Evolutionary conservation across 2,888 invertebrate genomes (phyloP), one percentile per base, ranked within the genome.

Genomic region (Oligia fasciuncula): DNA sequence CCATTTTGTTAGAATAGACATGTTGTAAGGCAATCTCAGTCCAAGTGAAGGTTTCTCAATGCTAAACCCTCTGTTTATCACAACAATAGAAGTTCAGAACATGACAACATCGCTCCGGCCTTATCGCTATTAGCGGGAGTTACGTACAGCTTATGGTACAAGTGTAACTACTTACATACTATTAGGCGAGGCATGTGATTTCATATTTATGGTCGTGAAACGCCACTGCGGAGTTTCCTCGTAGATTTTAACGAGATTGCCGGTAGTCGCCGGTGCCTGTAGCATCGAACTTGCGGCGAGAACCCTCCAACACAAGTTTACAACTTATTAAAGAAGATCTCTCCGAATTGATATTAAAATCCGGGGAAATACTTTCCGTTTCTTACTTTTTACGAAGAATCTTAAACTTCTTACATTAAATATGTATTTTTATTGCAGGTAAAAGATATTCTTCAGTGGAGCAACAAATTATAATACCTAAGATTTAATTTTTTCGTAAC

Each of bases 241-340:
- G 94, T 93, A 94, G 93, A 94, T 96, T 96, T 96, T 96, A 96
- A 96, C 95, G 95, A 96, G 95, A 96, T 96, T 96, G 95, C 94
- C 92, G 90, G 91, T 92, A 93, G 94, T 93, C 94, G 93, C 93
- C 92, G 91, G 90, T 92, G 90, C 92, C 91, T 84, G 92, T 91
- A 91, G 91, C 92, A 92, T 93, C 93, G 92, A 94, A 95, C 93
- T 95, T 91, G 92, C 92, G 92, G 92, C 90, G 91, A 91, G 93
- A 92, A 92, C 94, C 93, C 93, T 94, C 94, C 91, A 92, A 94
- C 93, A 93, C 93, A 95, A 96, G 94, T 96, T 96, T 94, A 94
- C 93, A 95, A 96, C 94, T 96, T 96, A 95, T 96, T 94, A 95
- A 93, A 94, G 91, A 91, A 94, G 93, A 94, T 94, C 91, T 93